These are phyloP conservation scores for Gavia stellata DNA, from an alignment of 2,113 vertebrate species.

Conservation along the genomic window DNA sequence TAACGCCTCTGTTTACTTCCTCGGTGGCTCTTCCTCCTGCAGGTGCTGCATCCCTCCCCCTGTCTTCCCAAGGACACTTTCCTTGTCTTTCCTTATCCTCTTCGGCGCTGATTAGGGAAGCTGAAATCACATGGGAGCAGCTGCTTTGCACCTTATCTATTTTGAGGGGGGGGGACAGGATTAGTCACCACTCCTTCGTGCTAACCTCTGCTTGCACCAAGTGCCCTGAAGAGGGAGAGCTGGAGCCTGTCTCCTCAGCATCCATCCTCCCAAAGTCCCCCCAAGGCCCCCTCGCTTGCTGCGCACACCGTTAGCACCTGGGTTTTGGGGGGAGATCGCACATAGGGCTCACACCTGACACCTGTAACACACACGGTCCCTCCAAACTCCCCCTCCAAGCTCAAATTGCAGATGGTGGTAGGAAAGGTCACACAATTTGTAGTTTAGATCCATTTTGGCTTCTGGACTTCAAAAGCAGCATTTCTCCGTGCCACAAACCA, in stretches of 20 bases:
- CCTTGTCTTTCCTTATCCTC: background rate
- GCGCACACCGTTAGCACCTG: background rate
- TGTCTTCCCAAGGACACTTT: slow-evolving; percentile 35
- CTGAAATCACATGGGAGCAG: background rate
- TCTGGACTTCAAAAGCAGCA: background rate
- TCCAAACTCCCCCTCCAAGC: background rate
- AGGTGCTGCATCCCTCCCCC: background rate
- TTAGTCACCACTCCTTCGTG: rapidly evolving
- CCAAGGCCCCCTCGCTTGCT: background rate
- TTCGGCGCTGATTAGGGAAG: background rate
- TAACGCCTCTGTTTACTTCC: slow-evolving; percentile 16
- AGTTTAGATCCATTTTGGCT: background rate
- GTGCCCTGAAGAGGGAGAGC: slow-evolving; percentile 50
- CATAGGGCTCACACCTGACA: background rate
- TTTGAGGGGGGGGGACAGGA: background rate
- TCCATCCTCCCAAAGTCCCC: background rate
- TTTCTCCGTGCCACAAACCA: background rate
- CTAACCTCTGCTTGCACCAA: background rate
- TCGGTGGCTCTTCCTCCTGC: background rate
- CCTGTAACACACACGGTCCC: background rate
- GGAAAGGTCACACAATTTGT: background rate
- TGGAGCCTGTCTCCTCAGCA: background rate
- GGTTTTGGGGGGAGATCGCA: background rate
- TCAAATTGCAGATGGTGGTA: background rate
- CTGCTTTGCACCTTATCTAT: slow-evolving; percentile 13